Percentiles rank a stretch among this genome's conserved stretches.
phyloP scores from a whole-genome alignment of 2,888 invertebrate species.

The Lasioglossum pauxillum region DNA sequence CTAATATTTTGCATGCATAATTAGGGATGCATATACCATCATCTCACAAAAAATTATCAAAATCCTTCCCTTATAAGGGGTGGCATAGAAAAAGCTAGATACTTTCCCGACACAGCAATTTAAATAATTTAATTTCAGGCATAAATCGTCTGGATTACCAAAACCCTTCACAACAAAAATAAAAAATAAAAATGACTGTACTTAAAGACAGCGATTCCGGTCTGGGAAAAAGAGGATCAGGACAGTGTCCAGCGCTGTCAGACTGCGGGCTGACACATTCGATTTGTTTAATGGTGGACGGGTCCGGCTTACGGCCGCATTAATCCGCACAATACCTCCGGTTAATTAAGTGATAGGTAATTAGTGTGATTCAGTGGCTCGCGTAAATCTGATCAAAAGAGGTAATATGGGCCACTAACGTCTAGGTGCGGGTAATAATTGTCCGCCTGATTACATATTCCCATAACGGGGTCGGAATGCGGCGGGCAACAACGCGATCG shows the following conservation, averaged over 20 bases:
- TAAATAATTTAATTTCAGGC: too few species aligned
- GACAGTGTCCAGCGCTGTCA: background rate
- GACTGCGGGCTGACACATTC: background rate
- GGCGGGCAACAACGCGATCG: background rate
- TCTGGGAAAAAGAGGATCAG: background rate
- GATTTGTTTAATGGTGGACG: background rate
- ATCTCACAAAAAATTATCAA: too few species aligned
- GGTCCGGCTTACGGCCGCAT: background rate
- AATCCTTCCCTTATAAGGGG: too few species aligned
- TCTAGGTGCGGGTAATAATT: constrained; percentile 25
- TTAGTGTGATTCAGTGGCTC: constrained; percentile 21
- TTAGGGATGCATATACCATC: too few species aligned
- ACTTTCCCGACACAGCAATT: too few species aligned
- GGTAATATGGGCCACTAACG: background rate
- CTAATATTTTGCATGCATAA: too few species aligned
- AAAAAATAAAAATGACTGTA: too few species aligned
- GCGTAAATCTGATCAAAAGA: constrained; percentile 23
- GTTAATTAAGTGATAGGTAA: constrained; percentile 23
- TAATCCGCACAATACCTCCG: background rate
- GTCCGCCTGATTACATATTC: constrained; percentile 30
- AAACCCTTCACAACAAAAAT: too few species aligned
- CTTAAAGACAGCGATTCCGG: background rate
- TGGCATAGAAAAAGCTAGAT: too few species aligned
- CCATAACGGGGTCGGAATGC: constrained; percentile 9
- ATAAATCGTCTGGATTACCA: too few species aligned